phyloP scores from a whole-genome alignment of 2,113 vertebrate genomes.

The Pycnonotus jocosus region DNA sequence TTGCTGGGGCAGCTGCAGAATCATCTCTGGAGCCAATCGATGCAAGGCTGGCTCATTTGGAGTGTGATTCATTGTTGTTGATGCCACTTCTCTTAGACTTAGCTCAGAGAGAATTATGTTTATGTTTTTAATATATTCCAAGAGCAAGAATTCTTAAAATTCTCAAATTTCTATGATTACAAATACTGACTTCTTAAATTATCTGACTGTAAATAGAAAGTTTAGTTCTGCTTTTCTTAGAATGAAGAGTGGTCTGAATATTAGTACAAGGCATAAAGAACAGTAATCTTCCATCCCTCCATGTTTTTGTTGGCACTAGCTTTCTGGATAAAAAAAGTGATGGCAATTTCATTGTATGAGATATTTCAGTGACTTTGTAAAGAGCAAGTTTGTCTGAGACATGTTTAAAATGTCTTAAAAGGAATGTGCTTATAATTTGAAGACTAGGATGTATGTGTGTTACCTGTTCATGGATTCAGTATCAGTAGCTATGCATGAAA shows the following conservation, averaged over 20 bases:
- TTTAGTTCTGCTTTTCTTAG: background rate
- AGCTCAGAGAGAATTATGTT: background rate
- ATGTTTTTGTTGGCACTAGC: background rate
- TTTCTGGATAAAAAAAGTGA: background rate
- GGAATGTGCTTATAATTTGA: background rate
- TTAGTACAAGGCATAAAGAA: background rate
- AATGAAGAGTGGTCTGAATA: background rate
- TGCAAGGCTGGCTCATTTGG: background rate
- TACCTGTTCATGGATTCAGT: background rate
- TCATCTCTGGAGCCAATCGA: background rate
- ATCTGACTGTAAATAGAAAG: background rate
- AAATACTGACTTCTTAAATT: background rate
- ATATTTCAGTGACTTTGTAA: background rate
- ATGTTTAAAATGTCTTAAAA: background rate
- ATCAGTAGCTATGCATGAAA: background rate
- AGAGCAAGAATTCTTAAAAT: background rate
- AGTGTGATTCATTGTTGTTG: background rate
- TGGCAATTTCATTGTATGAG: background rate
- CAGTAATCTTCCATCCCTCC: background rate
- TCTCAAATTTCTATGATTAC: background rate
- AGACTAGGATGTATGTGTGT: background rate
- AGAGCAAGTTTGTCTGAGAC: background rate
- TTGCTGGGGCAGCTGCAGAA: background rate
- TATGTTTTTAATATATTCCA: background rate
- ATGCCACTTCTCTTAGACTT: background rate